Conservation (phyloP, 2,797 vertebrate species). For the Lepus townsendii region DNA sequence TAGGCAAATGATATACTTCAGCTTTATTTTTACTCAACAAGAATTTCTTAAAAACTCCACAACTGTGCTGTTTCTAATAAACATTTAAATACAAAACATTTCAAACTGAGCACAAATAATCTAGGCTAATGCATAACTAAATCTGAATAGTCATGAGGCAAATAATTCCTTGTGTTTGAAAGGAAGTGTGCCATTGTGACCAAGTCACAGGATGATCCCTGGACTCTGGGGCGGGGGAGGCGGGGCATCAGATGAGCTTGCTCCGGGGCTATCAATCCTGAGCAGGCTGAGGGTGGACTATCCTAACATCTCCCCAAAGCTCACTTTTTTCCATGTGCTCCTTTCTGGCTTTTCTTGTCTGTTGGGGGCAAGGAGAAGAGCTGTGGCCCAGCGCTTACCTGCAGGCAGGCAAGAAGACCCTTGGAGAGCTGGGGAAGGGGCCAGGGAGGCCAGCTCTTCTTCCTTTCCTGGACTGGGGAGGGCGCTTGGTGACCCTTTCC, state of each 20-base stretch:
- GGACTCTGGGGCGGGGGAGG: neutral
- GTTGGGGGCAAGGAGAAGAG: slow-evolving; percentile 40
- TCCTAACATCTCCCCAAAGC: neutral
- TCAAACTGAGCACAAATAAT: slow-evolving; percentile 50
- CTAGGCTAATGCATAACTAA: neutral
- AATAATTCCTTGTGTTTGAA: neutral
- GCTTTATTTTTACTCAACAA: slow-evolving; percentile 83
- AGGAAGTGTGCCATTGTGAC: neutral
- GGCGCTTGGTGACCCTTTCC: neutral
- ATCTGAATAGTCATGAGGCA: slow-evolving; percentile 32
- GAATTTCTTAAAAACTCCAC: slow-evolving; percentile 36
- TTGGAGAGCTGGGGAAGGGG: slow-evolving; percentile 19
- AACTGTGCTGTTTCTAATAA: slow-evolving; percentile 67
- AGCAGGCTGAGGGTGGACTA: neutral
- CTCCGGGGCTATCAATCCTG: too few species aligned
- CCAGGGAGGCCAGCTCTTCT: slow-evolving; percentile 37
- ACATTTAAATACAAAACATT: slow-evolving; percentile 76
- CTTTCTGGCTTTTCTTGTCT: slow-evolving; percentile 61
- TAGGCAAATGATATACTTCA: slow-evolving; percentile 24
- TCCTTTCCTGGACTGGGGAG: slow-evolving; percentile 40
- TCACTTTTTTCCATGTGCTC: neutral
- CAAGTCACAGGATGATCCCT: neutral
- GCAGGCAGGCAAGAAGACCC: slow-evolving; percentile 48
- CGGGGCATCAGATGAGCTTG: neutral
- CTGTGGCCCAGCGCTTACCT: slow-evolving; percentile 35